These are phyloP conservation scores for Dendrocincla fuliginosa DNA, from an alignment of 2,797 vertebrate species.

Conservation along the genomic window DNA sequence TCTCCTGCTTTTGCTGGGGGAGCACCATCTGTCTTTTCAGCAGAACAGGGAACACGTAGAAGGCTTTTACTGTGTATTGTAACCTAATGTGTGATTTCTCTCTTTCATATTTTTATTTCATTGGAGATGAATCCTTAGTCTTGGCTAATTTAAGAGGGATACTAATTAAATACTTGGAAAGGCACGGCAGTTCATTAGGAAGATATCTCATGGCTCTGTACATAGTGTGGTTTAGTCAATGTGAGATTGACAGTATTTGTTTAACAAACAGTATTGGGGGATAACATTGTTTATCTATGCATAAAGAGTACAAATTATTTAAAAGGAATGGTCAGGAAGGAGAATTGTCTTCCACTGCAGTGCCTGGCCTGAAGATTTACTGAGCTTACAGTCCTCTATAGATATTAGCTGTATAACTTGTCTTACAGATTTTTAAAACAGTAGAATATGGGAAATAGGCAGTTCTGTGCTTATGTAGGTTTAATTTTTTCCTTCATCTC, in stretches of 20 bases:
- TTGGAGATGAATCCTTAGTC: background rate
- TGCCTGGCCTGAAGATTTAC: background rate
- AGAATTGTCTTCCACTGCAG: background rate
- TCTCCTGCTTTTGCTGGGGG: background rate
- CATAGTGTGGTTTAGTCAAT: background rate
- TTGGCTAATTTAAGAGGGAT: background rate
- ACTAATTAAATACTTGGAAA: background rate
- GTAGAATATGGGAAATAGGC: background rate
- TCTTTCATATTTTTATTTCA: background rate
- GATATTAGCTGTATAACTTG: background rate
- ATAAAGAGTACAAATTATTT: background rate
- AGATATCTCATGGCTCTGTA: background rate
- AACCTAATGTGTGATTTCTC: background rate
- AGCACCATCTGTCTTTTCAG: background rate
- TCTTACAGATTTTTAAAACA: background rate
- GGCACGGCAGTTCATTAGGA: background rate
- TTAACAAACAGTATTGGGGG: background rate
- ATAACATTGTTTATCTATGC: background rate
- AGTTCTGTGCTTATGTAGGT: background rate
- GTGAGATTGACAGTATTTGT: background rate
- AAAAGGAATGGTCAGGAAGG: background rate
- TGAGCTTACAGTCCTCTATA: background rate
- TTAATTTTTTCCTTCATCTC: background rate
- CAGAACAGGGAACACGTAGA: background rate
- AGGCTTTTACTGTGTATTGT: background rate